Evolutionary conservation across 2,797 vertebrate species (phyloP), one percentile per base, ranked within the genome.

Genomic region (Pyrocephalus nanus): DNA sequence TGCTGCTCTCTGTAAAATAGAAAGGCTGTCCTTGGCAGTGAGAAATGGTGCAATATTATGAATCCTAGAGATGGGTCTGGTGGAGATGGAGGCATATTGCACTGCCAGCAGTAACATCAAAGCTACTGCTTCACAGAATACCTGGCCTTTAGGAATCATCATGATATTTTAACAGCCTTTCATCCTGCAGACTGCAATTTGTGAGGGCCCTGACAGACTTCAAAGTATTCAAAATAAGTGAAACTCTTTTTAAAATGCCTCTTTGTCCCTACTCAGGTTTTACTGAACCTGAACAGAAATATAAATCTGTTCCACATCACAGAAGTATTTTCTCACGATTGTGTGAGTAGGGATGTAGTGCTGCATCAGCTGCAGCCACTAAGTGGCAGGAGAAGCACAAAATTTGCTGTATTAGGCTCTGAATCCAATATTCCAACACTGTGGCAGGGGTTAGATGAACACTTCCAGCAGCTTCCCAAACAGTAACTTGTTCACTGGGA

Each of bases 381-480:
- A 66, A 65, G 95, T 55, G 96, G 95, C 96, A 97, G 95, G 47
- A 91, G 91, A 83, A 72, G 75, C 16, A 50, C 78, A 83, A 32
- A 21, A 67, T 78, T 83, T 40, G 66, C 45, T 20, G 2, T 4
- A 0, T 16, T 5, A 4, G 42, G 58, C 76, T 74, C 47, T 15
- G 42, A 65, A 26, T 36, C 14, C 43, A 29, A 8, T 18, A 2
- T 3, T 38, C 36, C 75, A 29, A 40, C 40, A 18, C 50, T 26
- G 43, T 54, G 58, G 15, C 38, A 19, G 48, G 42, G 38, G 9
- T 48, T 29, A 47, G n/a, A 55, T 8, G 10, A 65, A 42, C 26
- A 8, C 13, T 70, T 38, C n/a, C 26, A 50, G 21, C 77, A 78
- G n/a, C 67, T 70, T 57, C 65, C 58, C 47, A 60, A 61, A 51